Evolutionary conservation across 2,113 vertebrate genomes (phyloP), one percentile per base, ranked within the genome.

Genomic region (Callipepla californica): DNA sequence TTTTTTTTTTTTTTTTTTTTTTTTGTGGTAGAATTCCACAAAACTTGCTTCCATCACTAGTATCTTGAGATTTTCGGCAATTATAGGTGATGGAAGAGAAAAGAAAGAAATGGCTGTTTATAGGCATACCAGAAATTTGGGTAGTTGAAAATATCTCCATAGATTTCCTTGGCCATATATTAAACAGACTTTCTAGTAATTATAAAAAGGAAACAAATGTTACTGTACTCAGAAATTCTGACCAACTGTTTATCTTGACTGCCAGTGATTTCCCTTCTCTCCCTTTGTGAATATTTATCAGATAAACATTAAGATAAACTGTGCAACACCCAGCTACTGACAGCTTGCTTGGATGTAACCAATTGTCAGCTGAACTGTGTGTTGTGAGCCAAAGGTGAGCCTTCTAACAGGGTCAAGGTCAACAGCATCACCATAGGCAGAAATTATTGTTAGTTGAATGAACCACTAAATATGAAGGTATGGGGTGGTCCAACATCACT

Each of bases 141-240:
- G 45, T 22, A 94, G 90, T 86, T 94, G 76, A 96, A 96, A 94
- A 58, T 70, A 62, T 78, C 15, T 91, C 50, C 77, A 62, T 36
- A 87, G 85, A 91, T 94, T 95, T 96, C 44, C 48, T 77, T 80
- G 57, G 38, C 66, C 68, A 20, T 55, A 70, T 11, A 3, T 79
- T 89, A 59, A 68, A 51, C 26, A 85, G 34, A 68, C 87, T 91
- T 94, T 68, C 48, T 78, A 38, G 36, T 68, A 74, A 72, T 36
- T 69, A 44, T 85, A 80, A 58, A 92, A 50, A 94, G 38, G 91
- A 96, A 96, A 80, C 20, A 92, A 92, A 69, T 62, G 32, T 30
- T 83, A 14, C 65, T 62, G 20, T 55, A 57, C 14, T 59, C 20
- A 73, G 21, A 51, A 87, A 50, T 50, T 57, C 47, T 75, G 74